Conservation (phyloP, 2,797 vertebrate species). For the Danio aesculapii region DNA sequence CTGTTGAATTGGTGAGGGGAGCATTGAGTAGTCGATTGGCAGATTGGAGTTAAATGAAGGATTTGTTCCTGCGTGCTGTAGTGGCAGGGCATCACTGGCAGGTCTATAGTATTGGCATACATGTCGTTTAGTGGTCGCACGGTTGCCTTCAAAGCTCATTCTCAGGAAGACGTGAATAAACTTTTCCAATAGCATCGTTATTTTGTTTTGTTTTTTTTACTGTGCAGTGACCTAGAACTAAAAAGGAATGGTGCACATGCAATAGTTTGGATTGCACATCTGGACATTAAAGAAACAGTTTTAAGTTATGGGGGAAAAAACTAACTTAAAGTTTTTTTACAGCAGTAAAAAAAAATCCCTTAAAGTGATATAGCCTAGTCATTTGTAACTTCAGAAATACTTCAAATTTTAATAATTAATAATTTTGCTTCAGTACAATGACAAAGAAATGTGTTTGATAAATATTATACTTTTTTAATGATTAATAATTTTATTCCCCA, state of each 20-base stretch:
- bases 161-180: constrained; percentile 62
- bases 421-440: neutral
- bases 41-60: constrained; percentile 38
- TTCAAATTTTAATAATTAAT: neutral
- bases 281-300: constrained; percentile 17
- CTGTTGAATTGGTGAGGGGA: constrained; percentile 47
- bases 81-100: constrained; percentile 68
- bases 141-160: constrained; percentile 69
- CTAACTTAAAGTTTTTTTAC: too few species aligned
- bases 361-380: too few species aligned
- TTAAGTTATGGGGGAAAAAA: neutral
- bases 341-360: too few species aligned
- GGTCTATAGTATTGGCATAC: constrained; percentile 69
- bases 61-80: constrained; percentile 51
- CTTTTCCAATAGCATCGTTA: constrained; percentile 53
- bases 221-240: constrained; percentile 61
- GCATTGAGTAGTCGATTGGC: constrained; percentile 52
- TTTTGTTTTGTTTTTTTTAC: constrained; percentile 47
- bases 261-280: neutral
- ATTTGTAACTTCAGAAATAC: too few species aligned
- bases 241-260: neutral
- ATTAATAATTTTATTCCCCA: neutral
- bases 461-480: neutral
- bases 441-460: neutral
- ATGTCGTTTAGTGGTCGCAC: constrained; percentile 70